phyloP scores from a whole-genome alignment of 2,797 vertebrate species.

The Pelochelys cantorii region DNA sequence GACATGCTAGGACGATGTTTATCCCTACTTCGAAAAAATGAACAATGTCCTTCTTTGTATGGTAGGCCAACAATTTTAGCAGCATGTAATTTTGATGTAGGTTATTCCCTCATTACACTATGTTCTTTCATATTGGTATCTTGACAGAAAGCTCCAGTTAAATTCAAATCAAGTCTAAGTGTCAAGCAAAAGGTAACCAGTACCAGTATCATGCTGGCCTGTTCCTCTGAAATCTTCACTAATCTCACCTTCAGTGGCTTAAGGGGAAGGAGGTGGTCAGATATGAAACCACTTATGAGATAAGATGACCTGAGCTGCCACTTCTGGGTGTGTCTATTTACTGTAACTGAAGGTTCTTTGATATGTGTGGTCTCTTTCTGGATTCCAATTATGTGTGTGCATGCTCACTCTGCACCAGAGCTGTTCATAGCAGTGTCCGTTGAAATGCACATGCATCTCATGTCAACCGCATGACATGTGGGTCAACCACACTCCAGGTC shows the following conservation, averaged over 20 bases:
- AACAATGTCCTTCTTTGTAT: background rate
- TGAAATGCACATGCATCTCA: too few relatives aligned
- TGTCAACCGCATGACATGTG: too few relatives aligned
- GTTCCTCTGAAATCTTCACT: background rate
- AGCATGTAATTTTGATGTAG: background rate
- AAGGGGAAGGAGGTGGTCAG: background rate
- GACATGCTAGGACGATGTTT: background rate
- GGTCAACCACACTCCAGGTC: too few relatives aligned
- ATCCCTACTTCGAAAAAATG: background rate
- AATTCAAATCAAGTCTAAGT: background rate
- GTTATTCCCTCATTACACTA: background rate
- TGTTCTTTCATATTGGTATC: background rate
- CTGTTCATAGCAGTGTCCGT: too few relatives aligned
- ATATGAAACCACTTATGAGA: background rate
- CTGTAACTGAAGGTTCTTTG: too few relatives aligned
- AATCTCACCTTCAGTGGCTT: background rate
- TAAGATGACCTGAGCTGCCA: background rate
- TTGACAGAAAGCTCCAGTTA: background rate
- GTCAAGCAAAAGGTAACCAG: background rate
- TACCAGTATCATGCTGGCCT: background rate
- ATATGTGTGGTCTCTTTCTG: too few relatives aligned
- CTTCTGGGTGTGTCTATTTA: background rate
- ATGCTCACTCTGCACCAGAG: too few relatives aligned
- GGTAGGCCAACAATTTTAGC: background rate
- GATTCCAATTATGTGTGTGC: too few relatives aligned